phyloP scores from a whole-genome alignment of 2,113 vertebrate species.

The Rhinogobius similis region DNA sequence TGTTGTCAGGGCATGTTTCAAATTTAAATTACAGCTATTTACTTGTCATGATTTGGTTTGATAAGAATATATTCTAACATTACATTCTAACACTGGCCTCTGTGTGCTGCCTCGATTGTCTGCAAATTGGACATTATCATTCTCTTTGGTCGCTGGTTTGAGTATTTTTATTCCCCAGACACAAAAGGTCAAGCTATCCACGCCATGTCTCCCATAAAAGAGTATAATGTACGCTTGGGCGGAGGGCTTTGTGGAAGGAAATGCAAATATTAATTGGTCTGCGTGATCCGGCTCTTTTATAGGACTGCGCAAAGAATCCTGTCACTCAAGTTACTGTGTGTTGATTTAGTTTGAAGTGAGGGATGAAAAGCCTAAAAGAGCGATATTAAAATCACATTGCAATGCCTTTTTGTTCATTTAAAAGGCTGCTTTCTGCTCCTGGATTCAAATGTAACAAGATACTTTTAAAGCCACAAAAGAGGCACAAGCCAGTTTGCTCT shows the following conservation, averaged over 20 bases:
- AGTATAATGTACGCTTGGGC: constrained; percentile 14
- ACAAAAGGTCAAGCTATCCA: constrained; percentile 1
- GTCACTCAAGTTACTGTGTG: constrained; percentile 20
- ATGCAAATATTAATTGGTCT: constrained; percentile 23
- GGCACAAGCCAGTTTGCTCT: neutral
- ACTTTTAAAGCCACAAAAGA: neutral
- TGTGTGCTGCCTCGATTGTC: too few species aligned
- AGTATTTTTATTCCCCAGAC: constrained; percentile 10
- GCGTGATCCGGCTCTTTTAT: constrained; percentile 14
- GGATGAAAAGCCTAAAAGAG: constrained; percentile 7
- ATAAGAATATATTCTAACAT: neutral
- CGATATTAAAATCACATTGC: constrained; percentile 13
- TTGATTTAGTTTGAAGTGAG: constrained; percentile 30
- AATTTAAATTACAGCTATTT: constrained; percentile 6
- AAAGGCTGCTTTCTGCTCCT: neutral
- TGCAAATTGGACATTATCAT: constrained; percentile 16
- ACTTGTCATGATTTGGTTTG: constrained; percentile 7
- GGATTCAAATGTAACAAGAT: neutral
- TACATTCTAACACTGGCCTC: neutral
- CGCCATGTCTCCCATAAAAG: neutral
- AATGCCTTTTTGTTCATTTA: constrained; percentile 14
- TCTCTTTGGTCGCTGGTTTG: neutral
- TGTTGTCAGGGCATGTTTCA: constrained; percentile 13
- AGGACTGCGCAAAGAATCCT: constrained; percentile 8
- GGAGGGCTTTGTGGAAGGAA: constrained; percentile 20